These are phyloP conservation scores for Tridacna gigas DNA, from an alignment of 2,888 invertebrate species.

Conservation along the genomic window DNA sequence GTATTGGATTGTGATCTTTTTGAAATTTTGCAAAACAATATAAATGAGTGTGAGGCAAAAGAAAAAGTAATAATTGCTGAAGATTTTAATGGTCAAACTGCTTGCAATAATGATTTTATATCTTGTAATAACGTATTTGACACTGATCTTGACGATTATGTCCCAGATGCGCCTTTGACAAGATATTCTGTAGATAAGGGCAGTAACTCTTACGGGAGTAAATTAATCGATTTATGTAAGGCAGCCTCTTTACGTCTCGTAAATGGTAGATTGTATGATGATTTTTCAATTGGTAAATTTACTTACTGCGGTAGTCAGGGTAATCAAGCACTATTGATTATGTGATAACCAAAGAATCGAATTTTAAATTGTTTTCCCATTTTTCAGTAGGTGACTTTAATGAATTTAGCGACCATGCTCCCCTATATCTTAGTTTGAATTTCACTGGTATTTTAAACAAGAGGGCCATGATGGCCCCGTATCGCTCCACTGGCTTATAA, in stretches of 20 bases:
- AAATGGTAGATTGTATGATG: no score
- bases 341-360: background rate
- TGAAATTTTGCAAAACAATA: background rate
- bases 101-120: background rate
- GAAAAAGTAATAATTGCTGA: background rate
- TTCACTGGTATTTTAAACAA: no score
- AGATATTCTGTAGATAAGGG: slow-evolving; percentile 4
- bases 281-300: no score
- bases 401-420: no score
- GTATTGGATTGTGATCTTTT: background rate
- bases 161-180: background rate
- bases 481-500: no score
- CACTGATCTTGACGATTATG: background rate
- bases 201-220: slow-evolving; percentile 4
- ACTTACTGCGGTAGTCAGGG: background rate
- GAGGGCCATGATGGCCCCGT: no score
- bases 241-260: background rate
- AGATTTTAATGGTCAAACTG: background rate
- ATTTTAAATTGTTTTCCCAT: no score
- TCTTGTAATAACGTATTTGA: background rate
- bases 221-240: background rate
- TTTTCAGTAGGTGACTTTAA: no score
- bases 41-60: background rate
- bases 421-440: no score
- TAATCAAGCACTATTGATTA: background rate